A percentile compares a stretch with the other conserved stretches of the same genome.
These are phyloP conservation scores for Leptobrachium ailaonicum DNA, from an alignment of 2,113 vertebrate genomes.

Conservation along the genomic window DNA sequence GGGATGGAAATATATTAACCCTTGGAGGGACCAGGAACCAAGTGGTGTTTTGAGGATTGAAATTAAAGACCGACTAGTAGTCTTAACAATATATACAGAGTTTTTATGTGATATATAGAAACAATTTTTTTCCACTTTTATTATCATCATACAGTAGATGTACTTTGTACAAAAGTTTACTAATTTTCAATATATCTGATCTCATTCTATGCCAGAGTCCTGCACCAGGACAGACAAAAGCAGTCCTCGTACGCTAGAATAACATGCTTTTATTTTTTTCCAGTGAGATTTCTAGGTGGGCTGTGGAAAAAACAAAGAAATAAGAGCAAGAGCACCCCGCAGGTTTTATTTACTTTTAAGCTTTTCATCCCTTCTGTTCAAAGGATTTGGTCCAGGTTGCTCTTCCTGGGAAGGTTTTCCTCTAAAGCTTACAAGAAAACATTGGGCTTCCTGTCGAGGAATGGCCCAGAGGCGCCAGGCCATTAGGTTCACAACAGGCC, in stretches of 20 bases:
- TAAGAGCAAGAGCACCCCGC: constrained; percentile 64
- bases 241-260: neutral
- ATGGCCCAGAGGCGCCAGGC: constrained; percentile 71
- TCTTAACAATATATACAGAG: too few species aligned
- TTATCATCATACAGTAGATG: too few species aligned
- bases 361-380: constrained; percentile 79
- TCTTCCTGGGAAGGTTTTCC: constrained; percentile 84
- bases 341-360: constrained; percentile 75
- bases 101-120: too few species aligned
- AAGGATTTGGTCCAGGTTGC: constrained; percentile 71
- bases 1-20: too few species aligned
- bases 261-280: constrained; percentile 56
- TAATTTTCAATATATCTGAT: too few species aligned
- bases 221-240: neutral
- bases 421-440: constrained; percentile 81
- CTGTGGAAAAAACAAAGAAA: constrained; percentile 57
- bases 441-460: constrained; percentile 79
- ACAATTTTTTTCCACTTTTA: too few species aligned
- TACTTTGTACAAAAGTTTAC: too few species aligned
- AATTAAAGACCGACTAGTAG: too few species aligned
- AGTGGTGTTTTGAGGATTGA: too few species aligned
- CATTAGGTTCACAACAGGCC: constrained; percentile 70
- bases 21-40: too few species aligned
- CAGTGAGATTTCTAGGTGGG: constrained; percentile 64
- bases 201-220: neutral